Percentiles rank a stretch among this genome's conserved stretches.
These are phyloP conservation scores for Megamerina dolium DNA, from an alignment of 2,888 invertebrate species.

Conservation along the genomic window DNA sequence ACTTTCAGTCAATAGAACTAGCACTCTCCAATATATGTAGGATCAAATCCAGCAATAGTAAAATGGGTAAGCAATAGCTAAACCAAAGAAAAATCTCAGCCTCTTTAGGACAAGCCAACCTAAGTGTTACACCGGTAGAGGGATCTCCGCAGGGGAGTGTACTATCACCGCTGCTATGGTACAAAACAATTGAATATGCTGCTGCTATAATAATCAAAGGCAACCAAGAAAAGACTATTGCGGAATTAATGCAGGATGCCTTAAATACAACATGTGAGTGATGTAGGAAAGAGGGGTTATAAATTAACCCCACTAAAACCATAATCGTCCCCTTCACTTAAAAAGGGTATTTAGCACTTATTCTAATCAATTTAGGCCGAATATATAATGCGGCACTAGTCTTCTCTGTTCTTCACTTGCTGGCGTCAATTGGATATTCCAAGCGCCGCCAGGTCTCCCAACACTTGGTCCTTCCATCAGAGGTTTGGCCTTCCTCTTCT, in stretches of 20 bases:
- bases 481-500: too few relatives aligned
- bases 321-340: neutral
- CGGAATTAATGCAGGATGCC: neutral
- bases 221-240: neutral
- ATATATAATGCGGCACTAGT: too few relatives aligned
- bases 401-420: too few relatives aligned
- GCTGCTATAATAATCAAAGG: neutral
- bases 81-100: neutral
- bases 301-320: neutral
- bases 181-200: neutral
- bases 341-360: neutral
- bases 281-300: too few relatives aligned
- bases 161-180: neutral
- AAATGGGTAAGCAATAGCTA: neutral
- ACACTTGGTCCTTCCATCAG: too few relatives aligned
- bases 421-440: too few relatives aligned
- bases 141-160: neutral
- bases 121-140: neutral
- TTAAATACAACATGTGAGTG: neutral
- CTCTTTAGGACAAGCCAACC: neutral
- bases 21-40: neutral
- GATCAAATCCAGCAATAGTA: neutral
- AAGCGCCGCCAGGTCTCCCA: too few relatives aligned
- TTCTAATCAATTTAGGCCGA: too few relatives aligned
- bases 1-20: neutral